A percentile compares a stretch with the other conserved stretches of the same genome.
These are phyloP conservation scores for Emmelina monodactyla DNA, from an alignment of 2,888 invertebrate genomes.

Conservation along the genomic window DNA sequence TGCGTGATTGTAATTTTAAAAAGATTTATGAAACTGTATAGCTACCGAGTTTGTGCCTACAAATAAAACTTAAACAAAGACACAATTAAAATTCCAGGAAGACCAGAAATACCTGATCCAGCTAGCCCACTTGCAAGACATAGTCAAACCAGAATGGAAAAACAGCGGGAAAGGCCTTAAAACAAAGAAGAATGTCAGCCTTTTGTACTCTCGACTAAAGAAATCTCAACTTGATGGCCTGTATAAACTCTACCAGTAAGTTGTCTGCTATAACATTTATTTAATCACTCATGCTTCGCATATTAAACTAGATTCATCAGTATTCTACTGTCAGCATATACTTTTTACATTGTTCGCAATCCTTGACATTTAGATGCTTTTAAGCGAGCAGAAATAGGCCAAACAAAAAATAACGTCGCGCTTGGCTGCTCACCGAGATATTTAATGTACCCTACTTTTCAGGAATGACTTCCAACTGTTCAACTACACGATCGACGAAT, in stretches of 20 bases:
- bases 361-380: no score
- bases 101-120: constrained; percentile 85
- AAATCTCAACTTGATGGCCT: constrained; percentile 78
- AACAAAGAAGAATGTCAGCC: constrained; percentile 74
- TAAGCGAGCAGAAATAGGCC: no score
- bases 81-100: no score
- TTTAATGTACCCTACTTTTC: no score
- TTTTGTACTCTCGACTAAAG: constrained; percentile 79
- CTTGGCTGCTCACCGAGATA: no score
- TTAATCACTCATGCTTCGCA: neutral
- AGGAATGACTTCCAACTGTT: constrained; percentile 89
- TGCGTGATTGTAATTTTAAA: no score
- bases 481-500: constrained; percentile 79
- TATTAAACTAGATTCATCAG: constrained; percentile 14
- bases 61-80: no score
- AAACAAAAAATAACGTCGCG: no score
- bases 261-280: neutral
- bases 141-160: constrained; percentile 84
- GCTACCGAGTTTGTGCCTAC: no score
- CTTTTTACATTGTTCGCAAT: no score
- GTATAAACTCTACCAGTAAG: constrained; percentile 82
- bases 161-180: constrained; percentile 81
- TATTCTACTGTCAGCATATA: no score
- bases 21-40: no score
- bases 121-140: constrained; percentile 74